Conservation (phyloP, 2,888 invertebrate species). For the Abrostola tripartita region DNA sequence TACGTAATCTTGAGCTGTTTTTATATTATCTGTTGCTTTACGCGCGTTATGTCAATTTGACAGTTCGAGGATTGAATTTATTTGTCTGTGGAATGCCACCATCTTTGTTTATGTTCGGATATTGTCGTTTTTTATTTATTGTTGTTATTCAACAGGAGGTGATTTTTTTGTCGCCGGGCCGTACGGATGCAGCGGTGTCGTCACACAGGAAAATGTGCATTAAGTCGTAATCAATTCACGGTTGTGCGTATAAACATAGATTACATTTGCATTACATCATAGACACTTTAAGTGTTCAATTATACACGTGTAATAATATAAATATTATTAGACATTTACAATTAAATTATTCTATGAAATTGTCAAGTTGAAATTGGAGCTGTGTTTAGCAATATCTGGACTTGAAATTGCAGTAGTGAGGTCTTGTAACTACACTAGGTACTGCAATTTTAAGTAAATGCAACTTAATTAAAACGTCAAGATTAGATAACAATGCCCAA, state of each 20-base stretch:
- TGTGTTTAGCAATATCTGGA: no score
- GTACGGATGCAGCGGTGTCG: constrained; percentile 25
- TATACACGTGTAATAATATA: neutral
- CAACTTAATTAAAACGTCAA: no score
- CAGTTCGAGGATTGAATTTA: constrained; percentile 13
- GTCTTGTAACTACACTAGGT: no score
- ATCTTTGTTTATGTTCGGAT: constrained; percentile 22
- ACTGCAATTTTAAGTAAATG: no score
- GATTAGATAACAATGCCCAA: no score
- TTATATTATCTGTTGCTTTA: constrained; percentile 22
- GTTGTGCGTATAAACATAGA: constrained; percentile 9
- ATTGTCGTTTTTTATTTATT: constrained; percentile 16
- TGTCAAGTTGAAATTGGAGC: no score
- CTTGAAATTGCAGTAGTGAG: no score
- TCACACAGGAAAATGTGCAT: constrained; percentile 32
- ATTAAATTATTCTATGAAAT: neutral
- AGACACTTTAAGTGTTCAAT: neutral
- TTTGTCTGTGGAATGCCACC: constrained; percentile 10
- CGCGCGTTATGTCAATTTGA: constrained; percentile 15
- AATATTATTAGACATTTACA: neutral
- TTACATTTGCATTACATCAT: constrained; percentile 11
- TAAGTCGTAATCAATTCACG: constrained; percentile 23
- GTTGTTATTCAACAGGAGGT: constrained; percentile 35
- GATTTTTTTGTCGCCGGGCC: constrained; percentile 20
- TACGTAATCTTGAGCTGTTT: constrained; percentile 10